Base-by-base conservation (phyloP, 1,140 invertebrate species). In the Lordiphosa clarofinis region DNA sequence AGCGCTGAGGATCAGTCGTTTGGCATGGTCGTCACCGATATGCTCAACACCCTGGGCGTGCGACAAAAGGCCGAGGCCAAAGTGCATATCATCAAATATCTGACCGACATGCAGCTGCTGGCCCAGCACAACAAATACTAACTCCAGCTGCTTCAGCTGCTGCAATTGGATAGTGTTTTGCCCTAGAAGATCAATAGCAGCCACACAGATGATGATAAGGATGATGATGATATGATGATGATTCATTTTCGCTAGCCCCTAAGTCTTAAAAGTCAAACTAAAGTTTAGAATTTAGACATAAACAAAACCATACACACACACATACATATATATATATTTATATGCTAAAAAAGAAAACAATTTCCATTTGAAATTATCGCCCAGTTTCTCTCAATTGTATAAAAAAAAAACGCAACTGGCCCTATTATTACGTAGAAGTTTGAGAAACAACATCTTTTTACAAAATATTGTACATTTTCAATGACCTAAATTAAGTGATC, bases 51-150 rank as follows among this genome's bases (percentile, higher is more conserved):
- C 44, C 73, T 87, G 69, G 86, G 86, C 50, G 86, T 87, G 56
- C 75, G 86, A 49, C 86, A 87, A 42, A 87, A 87, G 50, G 86
- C 86, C 33, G 86, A 87, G 53, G 86, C 86, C 8, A 88, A 88
- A 53, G 86, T 88, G 43, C 86, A 88, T 56, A 88, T 88, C 12
- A 88, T 88, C 7, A 88, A 88, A 78, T 88, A 88, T 84, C 73
- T 88, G 46, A 88, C 86, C 44, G 86, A 88, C 53, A 88, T 88
- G 86, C 86, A 88, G 64, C 53, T 87, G 63, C 71, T 88, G 60
- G 86, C 86, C 43, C 86, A 88, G 71, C 86, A 88, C 44, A 88
- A 88, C 64, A 88, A 88, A 64, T 88, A 88, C 72, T 88, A 87
- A 86, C 76, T 81, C 56, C 70, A 81, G 53, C 53, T 75, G 73